Evolutionary conservation across 2,888 invertebrate species (phyloP).

Genomic region (Tenthredo mesomela): DNA sequence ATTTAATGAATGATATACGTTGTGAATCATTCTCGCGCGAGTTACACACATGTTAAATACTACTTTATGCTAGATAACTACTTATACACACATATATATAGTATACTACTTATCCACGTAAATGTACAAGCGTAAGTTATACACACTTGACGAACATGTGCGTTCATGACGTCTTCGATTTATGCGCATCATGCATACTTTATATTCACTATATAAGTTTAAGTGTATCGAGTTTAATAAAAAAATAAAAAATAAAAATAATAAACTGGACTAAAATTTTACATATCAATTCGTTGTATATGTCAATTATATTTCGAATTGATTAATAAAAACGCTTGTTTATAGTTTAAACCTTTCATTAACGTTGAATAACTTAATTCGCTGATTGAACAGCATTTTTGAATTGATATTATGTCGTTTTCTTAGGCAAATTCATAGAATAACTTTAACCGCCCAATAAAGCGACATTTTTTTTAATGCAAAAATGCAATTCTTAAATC

Average conservation of each 20-base stretch:
- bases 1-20: constrained; percentile 40
- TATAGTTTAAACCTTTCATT: no score
- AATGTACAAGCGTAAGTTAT: not conserved
- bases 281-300: no score
- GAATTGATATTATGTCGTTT: no score
- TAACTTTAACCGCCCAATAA: no score
- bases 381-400: no score
- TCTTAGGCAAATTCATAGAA: no score
- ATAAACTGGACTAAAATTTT: not conserved
- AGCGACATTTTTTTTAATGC: no score
- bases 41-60: not conserved
- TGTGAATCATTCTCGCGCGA: constrained; percentile 24
- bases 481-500: no score
- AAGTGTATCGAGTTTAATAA: not conserved
- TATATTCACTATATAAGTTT: not conserved
- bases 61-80: not conserved
- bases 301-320: no score
- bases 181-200: not conserved
- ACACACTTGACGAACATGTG: not conserved
- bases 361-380: no score
- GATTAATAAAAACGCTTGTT: no score
- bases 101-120: not conserved
- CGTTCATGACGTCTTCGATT: constrained; percentile 2
- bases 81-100: not conserved
- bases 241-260: no score